Evolutionary conservation across 2,888 invertebrate species (phyloP), one percentile per base, ranked within the genome.

Genomic region (Atethmia centrago): DNA sequence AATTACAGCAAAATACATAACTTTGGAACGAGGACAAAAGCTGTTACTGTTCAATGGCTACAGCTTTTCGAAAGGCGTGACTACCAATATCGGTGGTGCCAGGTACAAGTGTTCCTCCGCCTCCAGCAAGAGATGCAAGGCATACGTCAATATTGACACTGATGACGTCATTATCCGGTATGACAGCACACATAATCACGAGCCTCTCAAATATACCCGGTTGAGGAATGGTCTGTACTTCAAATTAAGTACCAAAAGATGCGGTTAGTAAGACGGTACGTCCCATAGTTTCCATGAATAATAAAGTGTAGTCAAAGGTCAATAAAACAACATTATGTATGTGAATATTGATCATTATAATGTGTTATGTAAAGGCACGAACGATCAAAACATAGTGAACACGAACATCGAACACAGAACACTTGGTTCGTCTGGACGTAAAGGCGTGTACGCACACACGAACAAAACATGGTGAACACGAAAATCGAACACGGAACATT

Each of bases 1-100:
- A 45, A 16, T 74, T 74, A 28, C 73, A 74, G 75, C 47, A 40
- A 28, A 66, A 14, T 74, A 36, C 51, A 74, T 76, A 14, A 74
- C 58, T 10, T 10, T 76, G 36, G 42, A 76, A n/a, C 73, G 28
- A 14, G 74, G 73, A 28, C 3, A 51, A 1, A 51, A 31, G 45
- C 66, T 74, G 51, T 45, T 74, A 2, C 12, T 74, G 2, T 73
- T 74, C 25, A 59, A 74, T 3, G 74, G 65, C 5, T 25, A 73
- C 10, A 74, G 58, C 14, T 74, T 74, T 31, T 73, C 74, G 1
- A 73, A 62, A 71, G 55, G 62, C 28, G n/a, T 8, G 7, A 63
- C 19, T 21, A 47, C 19, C 7, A 36, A 10, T 12, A 10, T 3
- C 1, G 19, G 63, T 47, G 28, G 53, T 21, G 19, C 55, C 45